Evolutionary conservation across 2,888 invertebrate species (phyloP), one percentile per base, ranked within the genome.

Genomic region (Epinotia ramella): DNA sequence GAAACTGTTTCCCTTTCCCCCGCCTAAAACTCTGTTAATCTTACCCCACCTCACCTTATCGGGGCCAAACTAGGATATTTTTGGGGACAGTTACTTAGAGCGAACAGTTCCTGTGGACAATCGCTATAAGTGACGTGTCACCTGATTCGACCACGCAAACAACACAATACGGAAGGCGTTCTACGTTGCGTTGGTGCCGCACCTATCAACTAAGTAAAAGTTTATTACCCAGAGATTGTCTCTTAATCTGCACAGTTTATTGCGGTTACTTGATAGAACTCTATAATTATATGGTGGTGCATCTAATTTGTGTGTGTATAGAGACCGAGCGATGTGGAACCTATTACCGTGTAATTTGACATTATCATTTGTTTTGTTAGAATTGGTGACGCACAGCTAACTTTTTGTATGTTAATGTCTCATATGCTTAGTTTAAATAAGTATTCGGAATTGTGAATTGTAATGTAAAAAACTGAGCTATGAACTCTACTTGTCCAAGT

Each of bases 91-190:
- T 18, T 67, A 67, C 76, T 77, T 76, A 46, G 11, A 18, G 76
- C 69, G 76, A 76, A 68, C 60, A 75, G 77, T 77, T 77, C 77
- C 53, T 5, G 62, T 66, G n/a, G 77, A 77, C 77, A 77, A 57
- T 76, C 76, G 77, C 77, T 72, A 12, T 56, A 67, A 76, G 60
- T 70, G 9, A 24, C 66, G 33, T 20, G 67, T 49, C 71, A 57
- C 57, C 59, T 57, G 20, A 70, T 65, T 65, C 59, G 53, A 59
- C 74, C 56, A 63, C 33, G 44, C 66, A 33, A 24, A 53, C 62
- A 56, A 64, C 57, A 18, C 56, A 59, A 24, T 57, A 28, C n/a
- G 24, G 68, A 28, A 67, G 44, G 63, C 18, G 53, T 40, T 40
- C 24, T 28, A 28, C 49, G 53, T n/a, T 66, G 57, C n/a, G 46